phyloP scores from a whole-genome alignment of 2,888 invertebrate species.

The Tribolium freemani region DNA sequence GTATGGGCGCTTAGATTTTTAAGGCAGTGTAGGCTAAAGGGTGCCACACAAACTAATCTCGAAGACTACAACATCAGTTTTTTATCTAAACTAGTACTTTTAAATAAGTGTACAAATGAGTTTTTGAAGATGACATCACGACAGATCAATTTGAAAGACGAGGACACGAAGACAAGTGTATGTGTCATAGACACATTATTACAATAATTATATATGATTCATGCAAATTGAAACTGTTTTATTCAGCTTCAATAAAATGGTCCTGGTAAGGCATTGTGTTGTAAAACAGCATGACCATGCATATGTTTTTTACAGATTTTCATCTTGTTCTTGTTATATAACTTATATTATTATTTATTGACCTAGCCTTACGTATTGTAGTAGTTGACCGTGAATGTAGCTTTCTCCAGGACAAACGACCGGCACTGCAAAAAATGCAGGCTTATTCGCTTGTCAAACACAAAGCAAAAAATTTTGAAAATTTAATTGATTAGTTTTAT shows the following conservation, averaged over 20 bases:
- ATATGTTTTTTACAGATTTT: constrained; percentile 9
- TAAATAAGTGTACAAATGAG: not conserved
- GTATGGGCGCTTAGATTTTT: not conserved
- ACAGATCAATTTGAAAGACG: not conserved
- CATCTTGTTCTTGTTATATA: constrained; percentile 21
- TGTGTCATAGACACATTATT: not conserved
- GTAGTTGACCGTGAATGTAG: constrained; percentile 33
- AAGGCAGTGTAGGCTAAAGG: no score
- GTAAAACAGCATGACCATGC: constrained; percentile 9
- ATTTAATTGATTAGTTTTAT: no score
- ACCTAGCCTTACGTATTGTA: constrained; percentile 19
- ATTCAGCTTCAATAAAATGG: not conserved
- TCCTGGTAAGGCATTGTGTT: not conserved
- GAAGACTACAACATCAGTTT: no score
- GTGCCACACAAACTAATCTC: no score
- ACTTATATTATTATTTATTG: constrained; percentile 29
- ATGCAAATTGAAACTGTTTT: not conserved
- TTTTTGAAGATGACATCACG: not conserved
- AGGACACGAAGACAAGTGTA: not conserved
- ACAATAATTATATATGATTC: constrained; percentile 15
- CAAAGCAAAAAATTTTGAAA: no score
- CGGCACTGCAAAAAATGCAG: constrained; percentile 10
- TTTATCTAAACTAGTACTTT: no score
- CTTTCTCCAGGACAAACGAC: constrained; percentile 26
- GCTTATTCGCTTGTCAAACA: no score